Percentiles rank a stretch among this genome's conserved stretches.
Evolutionary conservation across 1,140 invertebrate genomes (phyloP).

Genomic region (Hermetia illucens): DNA sequence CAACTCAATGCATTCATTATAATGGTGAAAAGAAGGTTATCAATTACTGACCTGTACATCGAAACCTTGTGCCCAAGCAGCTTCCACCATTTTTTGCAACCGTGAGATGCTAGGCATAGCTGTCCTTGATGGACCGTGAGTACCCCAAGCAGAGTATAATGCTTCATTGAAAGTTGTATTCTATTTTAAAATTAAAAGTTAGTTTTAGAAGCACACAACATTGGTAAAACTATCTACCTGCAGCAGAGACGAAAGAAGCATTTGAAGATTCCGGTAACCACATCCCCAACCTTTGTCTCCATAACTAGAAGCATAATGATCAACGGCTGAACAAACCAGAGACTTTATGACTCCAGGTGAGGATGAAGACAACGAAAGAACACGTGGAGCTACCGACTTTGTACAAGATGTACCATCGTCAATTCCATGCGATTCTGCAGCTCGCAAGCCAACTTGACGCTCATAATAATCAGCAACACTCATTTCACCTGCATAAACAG

Average conservation of each 20-base stretch:
- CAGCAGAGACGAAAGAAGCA: constrained; percentile 71
- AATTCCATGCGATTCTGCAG: constrained; percentile 59
- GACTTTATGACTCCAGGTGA: constrained; percentile 51
- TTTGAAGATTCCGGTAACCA: constrained; percentile 82
- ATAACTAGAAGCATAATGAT: constrained; percentile 76
- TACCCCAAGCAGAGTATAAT: constrained; percentile 40
- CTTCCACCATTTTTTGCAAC: constrained; percentile 70
- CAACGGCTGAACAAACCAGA: constrained; percentile 61
- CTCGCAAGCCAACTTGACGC: constrained; percentile 55
- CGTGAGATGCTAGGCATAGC: constrained; percentile 72
- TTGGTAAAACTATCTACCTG: constrained; percentile 25
- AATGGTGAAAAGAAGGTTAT: not conserved
- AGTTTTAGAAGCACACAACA: no score
- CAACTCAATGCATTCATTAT: constrained; percentile 1
- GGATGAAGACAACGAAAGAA: constrained; percentile 51
- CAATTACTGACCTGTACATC: constrained; percentile 44
- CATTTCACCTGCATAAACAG: constrained; percentile 72
- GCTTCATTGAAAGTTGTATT: constrained; percentile 55
- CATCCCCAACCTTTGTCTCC: constrained; percentile 85
- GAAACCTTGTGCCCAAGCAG: constrained; percentile 77
- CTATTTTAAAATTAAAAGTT: not conserved
- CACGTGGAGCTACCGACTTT: constrained; percentile 28
- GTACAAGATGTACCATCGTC: constrained; percentile 73
- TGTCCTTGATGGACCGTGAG: constrained; percentile 37
- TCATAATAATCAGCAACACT: constrained; percentile 75